Conservation (phyloP, 1,140 invertebrate genomes). For the Mamestra configurata region DNA sequence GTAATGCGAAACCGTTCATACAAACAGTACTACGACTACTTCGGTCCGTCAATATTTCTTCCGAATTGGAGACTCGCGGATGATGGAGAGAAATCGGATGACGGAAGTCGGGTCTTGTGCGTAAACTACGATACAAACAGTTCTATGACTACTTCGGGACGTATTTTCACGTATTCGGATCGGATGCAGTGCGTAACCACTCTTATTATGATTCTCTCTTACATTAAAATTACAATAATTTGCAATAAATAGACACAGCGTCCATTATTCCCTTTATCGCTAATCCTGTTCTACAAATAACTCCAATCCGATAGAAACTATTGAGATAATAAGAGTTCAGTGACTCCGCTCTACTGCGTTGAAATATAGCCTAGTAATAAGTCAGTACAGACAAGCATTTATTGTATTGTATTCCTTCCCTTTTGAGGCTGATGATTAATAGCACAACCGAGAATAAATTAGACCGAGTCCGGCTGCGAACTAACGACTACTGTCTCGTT, state of each 20-base stretch:
- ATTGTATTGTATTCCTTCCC: slow-evolving; percentile 36
- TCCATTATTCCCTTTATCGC: background rate
- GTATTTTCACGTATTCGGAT: no score
- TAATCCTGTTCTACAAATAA: slow-evolving; percentile 1
- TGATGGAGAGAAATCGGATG: no score
- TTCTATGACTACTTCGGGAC: no score
- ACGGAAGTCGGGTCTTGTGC: no score
- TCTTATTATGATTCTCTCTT: no score
- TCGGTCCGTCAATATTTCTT: no score
- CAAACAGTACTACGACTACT: no score
- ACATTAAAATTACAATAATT: no score
- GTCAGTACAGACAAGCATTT: slow-evolving; percentile 26
- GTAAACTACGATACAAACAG: no score
- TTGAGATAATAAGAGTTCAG: slow-evolving; percentile 12
- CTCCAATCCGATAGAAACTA: slow-evolving; percentile 2
- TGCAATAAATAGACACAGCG: background rate
- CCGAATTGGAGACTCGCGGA: no score
- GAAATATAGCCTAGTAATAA: slow-evolving; percentile 26
- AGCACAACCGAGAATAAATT: slow-evolving; percentile 30
- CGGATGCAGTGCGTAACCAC: background rate
- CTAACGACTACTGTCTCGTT: slow-evolving; percentile 32
- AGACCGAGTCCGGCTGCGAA: slow-evolving; percentile 24
- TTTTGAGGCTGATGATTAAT: slow-evolving; percentile 23
- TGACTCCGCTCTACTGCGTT: background rate
- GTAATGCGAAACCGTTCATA: no score